phyloP scores from a whole-genome alignment of 2,888 invertebrate genomes.

The Trichacis sp. region DNA sequence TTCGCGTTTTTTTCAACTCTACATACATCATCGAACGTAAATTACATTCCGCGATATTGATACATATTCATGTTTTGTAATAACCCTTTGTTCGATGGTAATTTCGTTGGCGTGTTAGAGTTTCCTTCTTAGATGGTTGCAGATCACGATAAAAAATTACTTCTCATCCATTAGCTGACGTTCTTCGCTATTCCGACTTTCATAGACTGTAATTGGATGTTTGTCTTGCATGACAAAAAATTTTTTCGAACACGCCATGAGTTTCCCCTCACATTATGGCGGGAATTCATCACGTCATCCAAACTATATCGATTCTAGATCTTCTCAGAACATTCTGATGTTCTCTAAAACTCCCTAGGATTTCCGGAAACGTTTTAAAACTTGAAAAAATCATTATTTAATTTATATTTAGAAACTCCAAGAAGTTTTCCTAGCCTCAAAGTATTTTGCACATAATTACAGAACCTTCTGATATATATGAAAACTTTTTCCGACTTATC shows the following conservation, averaged over 20 bases:
- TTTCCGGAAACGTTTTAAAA: no score
- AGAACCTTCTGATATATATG: no score
- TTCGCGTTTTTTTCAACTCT: background rate
- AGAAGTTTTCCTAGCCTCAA: no score
- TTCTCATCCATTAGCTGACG: background rate
- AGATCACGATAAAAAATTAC: background rate
- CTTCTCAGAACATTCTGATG: no score
- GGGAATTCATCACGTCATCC: no score
- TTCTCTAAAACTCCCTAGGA: no score
- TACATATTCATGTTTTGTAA: conserved; percentile 4
- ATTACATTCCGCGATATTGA: background rate
- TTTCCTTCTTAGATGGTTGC: background rate
- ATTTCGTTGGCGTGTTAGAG: background rate
- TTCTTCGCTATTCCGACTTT: background rate
- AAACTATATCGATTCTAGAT: no score
- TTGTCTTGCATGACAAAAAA: conserved; percentile 5
- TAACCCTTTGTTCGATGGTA: background rate
- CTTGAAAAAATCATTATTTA: no score
- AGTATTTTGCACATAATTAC: no score
- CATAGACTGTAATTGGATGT: conserved; percentile 3
- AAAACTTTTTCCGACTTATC: no score
- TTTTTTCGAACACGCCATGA: background rate
- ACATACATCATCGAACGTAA: background rate
- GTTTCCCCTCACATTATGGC: background rate
- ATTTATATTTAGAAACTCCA: no score